Percentiles rank a stretch among this genome's conserved stretches.
These are phyloP conservation scores for Prolemur simus DNA, from an alignment of 2,113 vertebrate genomes.

Conservation along the genomic window DNA sequence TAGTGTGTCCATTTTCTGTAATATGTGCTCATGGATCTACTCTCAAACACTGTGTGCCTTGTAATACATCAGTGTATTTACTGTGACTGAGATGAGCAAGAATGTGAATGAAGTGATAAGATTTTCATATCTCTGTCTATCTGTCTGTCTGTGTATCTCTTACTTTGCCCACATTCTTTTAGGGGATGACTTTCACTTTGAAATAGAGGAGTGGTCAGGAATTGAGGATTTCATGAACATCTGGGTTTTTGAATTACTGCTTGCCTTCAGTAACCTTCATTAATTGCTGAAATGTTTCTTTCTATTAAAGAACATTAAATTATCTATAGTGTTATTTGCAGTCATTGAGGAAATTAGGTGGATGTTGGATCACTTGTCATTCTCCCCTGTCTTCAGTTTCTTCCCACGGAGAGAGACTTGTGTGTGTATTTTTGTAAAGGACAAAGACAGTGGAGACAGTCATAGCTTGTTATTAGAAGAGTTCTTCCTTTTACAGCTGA, in stretches of 20 bases:
- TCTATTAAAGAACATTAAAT: not conserved
- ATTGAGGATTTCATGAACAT: not conserved
- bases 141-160: not conserved
- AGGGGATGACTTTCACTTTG: not conserved
- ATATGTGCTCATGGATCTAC: not conserved
- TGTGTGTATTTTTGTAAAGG: not conserved
- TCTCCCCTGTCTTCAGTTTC: conserved; percentile 34
- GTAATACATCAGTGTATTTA: not conserved
- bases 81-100: not conserved
- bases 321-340: not conserved
- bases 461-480: not conserved
- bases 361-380: not conserved
- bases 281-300: not conserved
- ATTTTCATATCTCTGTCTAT: too few species aligned
- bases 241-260: not conserved
- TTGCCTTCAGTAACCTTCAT: conserved; percentile 6
- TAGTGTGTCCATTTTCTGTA: not conserved
- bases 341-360: not conserved
- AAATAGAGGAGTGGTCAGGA: not conserved
- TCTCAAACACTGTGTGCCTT: not conserved
- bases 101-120: not conserved
- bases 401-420: not conserved
- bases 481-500: not conserved
- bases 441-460: not conserved
- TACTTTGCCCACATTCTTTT: not conserved